phyloP scores from a whole-genome alignment of 2,797 vertebrate genomes.

The Eidolon dupreanum region DNA sequence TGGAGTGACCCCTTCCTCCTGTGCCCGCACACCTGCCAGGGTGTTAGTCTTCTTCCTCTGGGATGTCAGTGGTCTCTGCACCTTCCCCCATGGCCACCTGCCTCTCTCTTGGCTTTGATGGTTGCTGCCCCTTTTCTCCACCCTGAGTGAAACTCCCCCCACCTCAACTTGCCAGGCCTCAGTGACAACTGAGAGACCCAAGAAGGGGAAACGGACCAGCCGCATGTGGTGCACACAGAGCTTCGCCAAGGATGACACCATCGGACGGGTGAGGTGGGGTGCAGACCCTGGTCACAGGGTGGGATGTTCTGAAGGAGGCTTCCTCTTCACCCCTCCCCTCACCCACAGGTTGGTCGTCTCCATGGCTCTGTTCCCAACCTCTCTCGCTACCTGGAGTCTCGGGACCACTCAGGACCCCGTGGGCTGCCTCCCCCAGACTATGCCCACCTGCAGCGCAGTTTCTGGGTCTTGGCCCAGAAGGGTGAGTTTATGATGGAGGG shows the following conservation, averaged over 20 bases:
- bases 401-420: conserved; percentile 89
- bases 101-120: background rate
- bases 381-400: conserved; percentile 90
- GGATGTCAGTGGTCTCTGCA: background rate
- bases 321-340: background rate
- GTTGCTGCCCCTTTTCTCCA: background rate
- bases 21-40: background rate
- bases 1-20: background rate
- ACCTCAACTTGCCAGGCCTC: conserved; percentile 73
- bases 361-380: conserved; percentile 92
- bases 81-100: background rate
- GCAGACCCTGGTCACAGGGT: background rate
- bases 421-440: conserved; percentile 88
- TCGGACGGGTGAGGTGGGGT: conserved; percentile 80
- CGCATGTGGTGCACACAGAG: conserved; percentile 89
- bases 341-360: conserved; percentile 85
- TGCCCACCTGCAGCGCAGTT: conserved; percentile 92
- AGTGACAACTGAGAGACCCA: conserved; percentile 81
- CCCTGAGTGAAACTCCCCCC: background rate
- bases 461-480: conserved; percentile 90
- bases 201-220: conserved; percentile 85
- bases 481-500: conserved; percentile 73
- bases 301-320: background rate
- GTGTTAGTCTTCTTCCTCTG: background rate
- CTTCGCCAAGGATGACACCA: conserved; percentile 86